A percentile compares a stretch with the other conserved stretches of the same genome.
phyloP scores from a whole-genome alignment of 1,140 invertebrate genomes.

The Olivierus martensii region DNA sequence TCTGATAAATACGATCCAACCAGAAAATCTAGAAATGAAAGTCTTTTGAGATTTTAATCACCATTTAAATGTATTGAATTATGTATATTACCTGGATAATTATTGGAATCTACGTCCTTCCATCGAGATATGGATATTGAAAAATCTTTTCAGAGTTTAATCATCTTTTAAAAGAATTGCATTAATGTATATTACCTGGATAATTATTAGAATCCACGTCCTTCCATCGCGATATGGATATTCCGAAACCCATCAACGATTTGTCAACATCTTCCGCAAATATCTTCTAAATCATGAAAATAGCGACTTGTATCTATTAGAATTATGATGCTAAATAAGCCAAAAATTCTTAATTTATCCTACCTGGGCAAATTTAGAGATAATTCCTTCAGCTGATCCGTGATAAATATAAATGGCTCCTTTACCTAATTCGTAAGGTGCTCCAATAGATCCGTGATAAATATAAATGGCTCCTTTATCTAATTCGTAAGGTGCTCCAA shows the following conservation, averaged over 20 bases:
- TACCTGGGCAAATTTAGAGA: constrained; percentile 18
- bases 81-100: too few species aligned
- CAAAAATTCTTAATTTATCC: too few species aligned
- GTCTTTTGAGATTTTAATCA: too few species aligned
- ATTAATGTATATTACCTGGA: constrained; percentile 21
- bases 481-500: constrained; percentile 39
- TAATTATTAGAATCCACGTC: constrained; percentile 33
- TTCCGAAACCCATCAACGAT: constrained; percentile 25
- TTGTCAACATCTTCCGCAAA: not conserved
- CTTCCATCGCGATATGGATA: constrained; percentile 21
- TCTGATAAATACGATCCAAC: constrained; percentile 11
- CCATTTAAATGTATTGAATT: too few species aligned
- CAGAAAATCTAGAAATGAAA: constrained; percentile 8
- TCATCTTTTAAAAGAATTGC: too few species aligned
- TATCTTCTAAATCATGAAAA: constrained; percentile 11
- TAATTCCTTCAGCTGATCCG: constrained; percentile 20
- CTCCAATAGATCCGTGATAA: constrained; percentile 35
- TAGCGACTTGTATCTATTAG: too few species aligned
- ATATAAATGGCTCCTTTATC: constrained; percentile 38
- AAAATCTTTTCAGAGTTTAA: too few species aligned
- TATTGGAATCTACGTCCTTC: too few species aligned
- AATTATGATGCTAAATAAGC: too few species aligned
- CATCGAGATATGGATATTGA: too few species aligned
- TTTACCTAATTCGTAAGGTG: constrained; percentile 36
- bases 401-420: constrained; percentile 39